Percentiles rank a stretch among this genome's conserved stretches.
These are phyloP conservation scores for Phenganax subtilis DNA, from an alignment of 92 coral and sea anemone species.

Conservation along the genomic window DNA sequence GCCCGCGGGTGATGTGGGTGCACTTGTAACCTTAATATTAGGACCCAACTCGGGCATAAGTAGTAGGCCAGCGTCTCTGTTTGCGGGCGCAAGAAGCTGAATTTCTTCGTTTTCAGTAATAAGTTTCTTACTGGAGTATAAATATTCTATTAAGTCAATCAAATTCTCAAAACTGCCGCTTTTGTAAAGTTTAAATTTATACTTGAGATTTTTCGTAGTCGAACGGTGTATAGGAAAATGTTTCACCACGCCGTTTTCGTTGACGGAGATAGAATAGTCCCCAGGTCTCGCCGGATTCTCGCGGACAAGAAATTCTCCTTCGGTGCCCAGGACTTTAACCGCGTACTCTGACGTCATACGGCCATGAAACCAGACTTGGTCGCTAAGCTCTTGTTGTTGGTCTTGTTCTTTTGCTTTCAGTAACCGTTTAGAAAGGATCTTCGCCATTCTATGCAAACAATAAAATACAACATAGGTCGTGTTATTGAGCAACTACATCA, in stretches of 20 bases:
- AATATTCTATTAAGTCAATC: slow-evolving; percentile 65
- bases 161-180: slow-evolving; percentile 67
- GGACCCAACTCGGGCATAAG: slow-evolving; percentile 44
- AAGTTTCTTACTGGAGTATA: slow-evolving; percentile 62
- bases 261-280: slow-evolving; percentile 69
- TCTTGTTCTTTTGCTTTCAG: slow-evolving; percentile 22
- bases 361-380: slow-evolving; percentile 95
- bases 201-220: slow-evolving; percentile 35
- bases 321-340: slow-evolving; percentile 66
- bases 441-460: slow-evolving; percentile 22
- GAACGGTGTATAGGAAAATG: slow-evolving; percentile 72
- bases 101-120: slow-evolving; percentile 62
- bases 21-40: slow-evolving; percentile 16
- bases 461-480: neutral
- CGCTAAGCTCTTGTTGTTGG: slow-evolving; percentile 58
- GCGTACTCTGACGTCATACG: slow-evolving; percentile 92
- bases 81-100: slow-evolving; percentile 66
- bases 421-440: slow-evolving; percentile 33
- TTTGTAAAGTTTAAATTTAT: slow-evolving; percentile 74
- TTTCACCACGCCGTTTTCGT: slow-evolving; percentile 56
- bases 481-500: no score
- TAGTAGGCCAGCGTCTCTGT: slow-evolving; percentile 75
- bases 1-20: slow-evolving; percentile 36
- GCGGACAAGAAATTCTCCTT: slow-evolving; percentile 92
- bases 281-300: slow-evolving; percentile 99